Evolutionary conservation across 2,888 invertebrate genomes (phyloP), one percentile per base, ranked within the genome.

Genomic region (Melanargia galathea): DNA sequence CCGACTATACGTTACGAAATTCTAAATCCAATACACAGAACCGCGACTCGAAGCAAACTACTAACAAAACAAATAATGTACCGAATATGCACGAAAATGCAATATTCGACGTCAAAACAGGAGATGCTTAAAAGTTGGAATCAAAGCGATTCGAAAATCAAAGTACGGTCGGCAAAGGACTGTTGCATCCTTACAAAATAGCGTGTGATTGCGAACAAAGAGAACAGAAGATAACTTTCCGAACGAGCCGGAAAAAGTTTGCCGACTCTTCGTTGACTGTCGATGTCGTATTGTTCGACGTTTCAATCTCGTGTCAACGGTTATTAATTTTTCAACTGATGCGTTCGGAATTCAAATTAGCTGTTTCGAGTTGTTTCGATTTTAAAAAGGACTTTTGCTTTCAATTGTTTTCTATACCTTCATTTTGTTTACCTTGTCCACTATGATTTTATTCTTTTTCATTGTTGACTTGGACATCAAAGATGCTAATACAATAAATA

Each of bases 141-240:
- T 88, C 88, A 89, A 90, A 90, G 88, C 86, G 82, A 76, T 87
- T 86, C 84, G 83, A 80, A 85, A 86, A 88, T 87, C 88, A 82
- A 76, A 80, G 89, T 88, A 87, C 79, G 78, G 89, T 86, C 75
- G 75, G 87, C 89, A 87, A 83, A 85, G 83, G 84, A 81, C 80
- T 77, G 81, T 75, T 79, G 90, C 87, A 90, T 87, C 89, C 90
- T 88, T 88, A 90, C 88, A 89, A 88, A 84, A 87, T 80, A 81
- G 78, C 83, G 82, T 80, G 80, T 87, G 89, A 89, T 90, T 88
- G 89, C 82, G 80, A 83, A 88, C 90, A 87, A 87, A 87, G 85
- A 82, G 69, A 52, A 70, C 74, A 68, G 70, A 68, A 76, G 72
- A 73, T 78, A 88, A 89, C 87, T 89, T 87, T 81, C 76, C 78